Percentiles rank a stretch among this genome's conserved stretches.
Conservation (phyloP, 1,140 invertebrate genomes). For the Oedothorax gibbosus region DNA sequence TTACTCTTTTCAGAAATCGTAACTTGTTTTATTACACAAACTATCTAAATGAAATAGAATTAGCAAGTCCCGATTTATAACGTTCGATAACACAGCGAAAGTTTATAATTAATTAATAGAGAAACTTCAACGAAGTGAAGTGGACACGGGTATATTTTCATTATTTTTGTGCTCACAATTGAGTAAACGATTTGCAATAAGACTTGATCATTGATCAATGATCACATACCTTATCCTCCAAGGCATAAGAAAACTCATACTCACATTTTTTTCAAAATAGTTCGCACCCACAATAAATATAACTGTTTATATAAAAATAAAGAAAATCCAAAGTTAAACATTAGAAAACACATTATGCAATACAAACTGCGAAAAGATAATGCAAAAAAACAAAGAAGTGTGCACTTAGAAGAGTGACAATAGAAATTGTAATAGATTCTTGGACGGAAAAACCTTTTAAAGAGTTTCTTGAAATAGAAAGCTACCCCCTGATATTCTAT, state of each 20-base stretch:
- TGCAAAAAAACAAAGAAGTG: conserved; percentile 27
- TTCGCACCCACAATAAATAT: no score
- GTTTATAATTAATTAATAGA: conserved; percentile 15
- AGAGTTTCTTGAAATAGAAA: conserved; percentile 43
- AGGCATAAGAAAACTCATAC: no score
- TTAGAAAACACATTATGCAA: conserved; percentile 10
- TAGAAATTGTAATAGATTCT: conserved; percentile 42
- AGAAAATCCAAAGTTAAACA: no score
- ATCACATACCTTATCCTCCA: no score
- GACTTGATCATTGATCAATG: no score
- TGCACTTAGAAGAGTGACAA: conserved; percentile 19
- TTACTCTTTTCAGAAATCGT: no score
- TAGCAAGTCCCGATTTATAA: background rate
- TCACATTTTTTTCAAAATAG: no score
- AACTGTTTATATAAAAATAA: no score
- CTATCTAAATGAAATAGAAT: no score
- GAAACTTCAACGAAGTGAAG: background rate
- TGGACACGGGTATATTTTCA: background rate
- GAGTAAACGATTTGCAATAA: no score
- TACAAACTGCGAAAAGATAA: conserved; percentile 15
- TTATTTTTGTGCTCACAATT: no score
- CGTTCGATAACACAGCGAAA: background rate
- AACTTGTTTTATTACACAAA: no score
- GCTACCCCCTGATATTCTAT: conserved; percentile 6
- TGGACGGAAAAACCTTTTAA: conserved; percentile 41